Conservation (phyloP, 2,888 invertebrate species). For the Alentia gelatinosa region DNA sequence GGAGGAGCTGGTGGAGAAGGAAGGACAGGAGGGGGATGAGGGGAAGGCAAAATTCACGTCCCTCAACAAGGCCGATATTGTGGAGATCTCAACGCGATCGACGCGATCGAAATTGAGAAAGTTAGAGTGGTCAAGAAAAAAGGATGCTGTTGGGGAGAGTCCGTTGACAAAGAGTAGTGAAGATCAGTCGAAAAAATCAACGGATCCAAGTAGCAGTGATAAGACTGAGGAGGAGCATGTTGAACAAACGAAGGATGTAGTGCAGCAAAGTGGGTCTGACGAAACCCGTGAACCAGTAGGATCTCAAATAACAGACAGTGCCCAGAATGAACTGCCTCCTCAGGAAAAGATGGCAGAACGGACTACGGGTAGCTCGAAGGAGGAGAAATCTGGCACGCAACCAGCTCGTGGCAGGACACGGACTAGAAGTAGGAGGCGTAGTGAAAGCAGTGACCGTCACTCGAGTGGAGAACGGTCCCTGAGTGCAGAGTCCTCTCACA, state of each 20-base stretch:
- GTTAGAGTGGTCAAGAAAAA: not conserved
- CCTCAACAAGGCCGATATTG: not conserved
- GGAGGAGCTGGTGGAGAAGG: not conserved
- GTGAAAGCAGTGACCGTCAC: not conserved
- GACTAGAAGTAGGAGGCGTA: not conserved
- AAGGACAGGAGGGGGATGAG: not conserved
- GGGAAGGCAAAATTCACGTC: not conserved
- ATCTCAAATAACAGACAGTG: not conserved
- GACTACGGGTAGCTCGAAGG: too few relatives aligned
- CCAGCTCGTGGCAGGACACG: not conserved
- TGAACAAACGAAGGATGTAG: too few relatives aligned
- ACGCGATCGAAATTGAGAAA: slow-evolving; percentile 12
- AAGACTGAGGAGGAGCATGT: too few relatives aligned
- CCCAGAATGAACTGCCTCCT: not conserved
- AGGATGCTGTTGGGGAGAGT: not conserved
- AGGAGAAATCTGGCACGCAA: too few relatives aligned
- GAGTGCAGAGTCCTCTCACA: not conserved
- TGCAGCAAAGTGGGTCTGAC: not conserved
- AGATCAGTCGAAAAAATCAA: too few relatives aligned
- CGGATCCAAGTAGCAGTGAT: too few relatives aligned
- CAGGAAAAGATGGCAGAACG: not conserved
- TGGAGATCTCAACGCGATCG: not conserved
- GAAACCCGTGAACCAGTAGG: not conserved
- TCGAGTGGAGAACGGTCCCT: not conserved
- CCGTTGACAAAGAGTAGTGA: not conserved